Percentiles rank a stretch among this genome's conserved stretches.
These are phyloP conservation scores for Tragulus kanchil DNA, from an alignment of 2,113 vertebrate genomes.

Conservation along the genomic window DNA sequence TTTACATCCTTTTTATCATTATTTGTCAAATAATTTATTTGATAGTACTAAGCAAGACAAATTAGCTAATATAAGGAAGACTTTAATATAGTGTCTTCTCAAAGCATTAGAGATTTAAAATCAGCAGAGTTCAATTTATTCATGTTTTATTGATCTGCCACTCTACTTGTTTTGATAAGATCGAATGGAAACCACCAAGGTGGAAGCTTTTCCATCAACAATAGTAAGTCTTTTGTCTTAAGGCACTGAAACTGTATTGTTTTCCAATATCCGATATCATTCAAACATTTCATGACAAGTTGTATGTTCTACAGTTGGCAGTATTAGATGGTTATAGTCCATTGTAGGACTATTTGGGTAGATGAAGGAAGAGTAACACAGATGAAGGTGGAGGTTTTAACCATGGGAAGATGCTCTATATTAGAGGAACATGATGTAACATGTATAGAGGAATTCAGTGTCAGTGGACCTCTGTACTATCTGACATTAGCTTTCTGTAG, in stretches of 20 bases:
- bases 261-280: neutral
- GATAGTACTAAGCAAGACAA: neutral
- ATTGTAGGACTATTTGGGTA: neutral
- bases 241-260: neutral
- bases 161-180: neutral
- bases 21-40: conserved; percentile 5
- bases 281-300: neutral
- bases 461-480: neutral
- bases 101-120: neutral
- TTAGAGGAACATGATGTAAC: neutral
- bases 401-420: neutral
- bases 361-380: neutral
- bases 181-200: neutral
- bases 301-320: neutral
- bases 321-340: neutral
- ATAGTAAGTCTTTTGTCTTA: neutral
- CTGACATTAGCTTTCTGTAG: neutral
- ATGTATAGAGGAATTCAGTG: neutral
- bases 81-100: neutral
- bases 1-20: neutral
- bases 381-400: neutral
- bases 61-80: neutral
- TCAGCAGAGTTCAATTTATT: neutral
- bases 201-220: neutral
- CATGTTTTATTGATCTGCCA: neutral